Conservation (phyloP, 64 coral and sea anemone species). For the Stichodactyla helianthus region DNA sequence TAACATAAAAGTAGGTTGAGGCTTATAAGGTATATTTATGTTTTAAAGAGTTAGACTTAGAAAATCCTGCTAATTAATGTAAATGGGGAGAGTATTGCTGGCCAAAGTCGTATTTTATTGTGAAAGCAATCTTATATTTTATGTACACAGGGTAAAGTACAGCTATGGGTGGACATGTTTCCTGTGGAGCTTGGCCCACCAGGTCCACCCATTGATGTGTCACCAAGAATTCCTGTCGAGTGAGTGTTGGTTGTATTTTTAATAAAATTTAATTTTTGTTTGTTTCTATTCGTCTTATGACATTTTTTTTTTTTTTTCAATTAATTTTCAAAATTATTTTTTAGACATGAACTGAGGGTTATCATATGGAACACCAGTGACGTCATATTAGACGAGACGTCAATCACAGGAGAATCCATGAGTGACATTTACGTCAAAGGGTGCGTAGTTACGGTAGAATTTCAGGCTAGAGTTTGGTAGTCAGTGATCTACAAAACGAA, state of each 20-base stretch:
- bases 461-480: too few species aligned
- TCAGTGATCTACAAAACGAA: too few species aligned
- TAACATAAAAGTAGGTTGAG: too few species aligned
- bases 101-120: too few species aligned
- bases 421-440: slow-evolving; percentile 99
- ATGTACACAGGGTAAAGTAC: slow-evolving; percentile 57
- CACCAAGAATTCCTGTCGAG: slow-evolving; percentile 49
- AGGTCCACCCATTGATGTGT: slow-evolving; percentile 57
- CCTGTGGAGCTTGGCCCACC: slow-evolving; percentile 51
- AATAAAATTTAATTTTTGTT: too few species aligned
- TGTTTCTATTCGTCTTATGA: background rate
- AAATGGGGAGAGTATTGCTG: too few species aligned
- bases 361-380: slow-evolving; percentile 99
- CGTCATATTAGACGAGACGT: slow-evolving; percentile 85
- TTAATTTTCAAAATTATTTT: background rate
- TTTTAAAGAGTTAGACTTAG: too few species aligned
- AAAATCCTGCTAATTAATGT: too few species aligned
- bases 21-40: too few species aligned
- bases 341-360: slow-evolving; percentile 76
- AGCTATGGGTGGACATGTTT: slow-evolving; percentile 89
- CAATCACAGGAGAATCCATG: slow-evolving; percentile 90
- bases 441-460: slow-evolving; percentile 18
- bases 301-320: background rate
- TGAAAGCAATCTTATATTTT: background rate
- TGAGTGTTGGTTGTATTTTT: slow-evolving; percentile 25